Conservation (phyloP, 2,888 invertebrate genomes). For the Myopa testacea region DNA sequence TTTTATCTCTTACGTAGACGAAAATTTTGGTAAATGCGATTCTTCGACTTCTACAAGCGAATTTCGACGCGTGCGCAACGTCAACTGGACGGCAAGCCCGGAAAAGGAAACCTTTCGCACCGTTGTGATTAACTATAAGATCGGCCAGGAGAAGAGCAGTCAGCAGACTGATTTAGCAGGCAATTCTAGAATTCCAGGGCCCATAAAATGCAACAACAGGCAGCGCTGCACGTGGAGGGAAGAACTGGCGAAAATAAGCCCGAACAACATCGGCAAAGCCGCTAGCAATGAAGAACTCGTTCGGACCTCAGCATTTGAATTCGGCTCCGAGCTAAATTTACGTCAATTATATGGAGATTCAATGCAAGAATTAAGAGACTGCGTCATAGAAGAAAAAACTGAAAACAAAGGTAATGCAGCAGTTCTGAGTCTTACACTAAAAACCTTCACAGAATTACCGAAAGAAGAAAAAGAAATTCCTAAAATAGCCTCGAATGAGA, state of each 20-base stretch:
- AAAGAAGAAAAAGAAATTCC: not conserved
- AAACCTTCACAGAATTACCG: too few relatives aligned
- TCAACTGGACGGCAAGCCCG: conserved; percentile 37
- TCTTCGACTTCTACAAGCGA: not conserved
- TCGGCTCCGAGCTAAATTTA: conserved; percentile 8
- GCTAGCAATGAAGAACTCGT: not conserved
- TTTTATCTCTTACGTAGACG: not conserved
- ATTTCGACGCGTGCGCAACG: conserved; percentile 15
- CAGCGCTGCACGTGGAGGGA: conserved; percentile 2
- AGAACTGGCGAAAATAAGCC: not conserved
- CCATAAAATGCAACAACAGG: not conserved
- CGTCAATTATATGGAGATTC: conserved; percentile 28
- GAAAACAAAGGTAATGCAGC: not conserved
- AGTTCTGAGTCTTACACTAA: not conserved
- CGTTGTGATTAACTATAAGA: conserved; percentile 41
- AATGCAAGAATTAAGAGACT: conserved; percentile 2
- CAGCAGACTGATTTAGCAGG: not conserved
- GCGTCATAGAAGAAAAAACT: not conserved
- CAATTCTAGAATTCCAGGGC: not conserved
- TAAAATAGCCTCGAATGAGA: not conserved
- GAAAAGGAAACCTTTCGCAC: conserved; percentile 44
- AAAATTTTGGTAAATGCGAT: conserved; percentile 3
- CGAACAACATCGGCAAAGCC: not conserved
- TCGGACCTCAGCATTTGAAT: not conserved
- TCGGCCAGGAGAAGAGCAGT: conserved; percentile 14